Base-by-base conservation (phyloP, 2,113 vertebrate species). In the Oceanodroma tethys region DNA sequence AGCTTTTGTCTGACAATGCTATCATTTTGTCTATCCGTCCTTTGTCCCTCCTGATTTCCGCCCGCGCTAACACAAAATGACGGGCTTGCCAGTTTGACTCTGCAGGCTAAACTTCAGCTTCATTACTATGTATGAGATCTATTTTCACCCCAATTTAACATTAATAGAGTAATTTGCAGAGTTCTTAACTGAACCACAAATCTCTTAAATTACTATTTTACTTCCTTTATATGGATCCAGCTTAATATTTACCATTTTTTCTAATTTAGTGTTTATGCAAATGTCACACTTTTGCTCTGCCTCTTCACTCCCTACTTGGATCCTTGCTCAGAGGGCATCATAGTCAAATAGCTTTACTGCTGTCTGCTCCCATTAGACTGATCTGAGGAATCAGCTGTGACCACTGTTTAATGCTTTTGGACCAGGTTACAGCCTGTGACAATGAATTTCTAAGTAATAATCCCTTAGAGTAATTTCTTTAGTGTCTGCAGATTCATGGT, bases 91-190 rank as follows among this genome's bases (percentile, higher is more conserved):
- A 22, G 6, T 90, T 96, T 90, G 80, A 72, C 56, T 93, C 67
- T 89, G 73, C 52, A 89, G 81, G 70, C 88, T 96, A 90, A 90
- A 90, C 84, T 95, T 97, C 71, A 90, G 43, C 48, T 84, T 98
- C 91, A 96, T 97, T 97, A 95, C 90, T 97, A 80, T 96, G 86
- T 27, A 86, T 93, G 72, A 97, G 66, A 73, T 90, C 87, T 93
- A 71, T 96, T 95, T 97, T 97, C 95, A 91, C 91, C 81, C 78
- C 88, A 94, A 86, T 96, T 97, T 94, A 95, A 82, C 85, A 92
- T 73, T 94, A 96, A 93, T 86, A 74, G 93, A 94, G 81, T 97
- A 93, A 97, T 97, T 91, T 97, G 63, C 81, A 71, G 88, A 75
- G 52, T 84, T 86, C 55, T 68, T 94, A 95, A 92, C 58, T 45